Evolutionary conservation across 2,797 vertebrate genomes (phyloP).

Genomic region (Craterocephalus amniculus): DNA sequence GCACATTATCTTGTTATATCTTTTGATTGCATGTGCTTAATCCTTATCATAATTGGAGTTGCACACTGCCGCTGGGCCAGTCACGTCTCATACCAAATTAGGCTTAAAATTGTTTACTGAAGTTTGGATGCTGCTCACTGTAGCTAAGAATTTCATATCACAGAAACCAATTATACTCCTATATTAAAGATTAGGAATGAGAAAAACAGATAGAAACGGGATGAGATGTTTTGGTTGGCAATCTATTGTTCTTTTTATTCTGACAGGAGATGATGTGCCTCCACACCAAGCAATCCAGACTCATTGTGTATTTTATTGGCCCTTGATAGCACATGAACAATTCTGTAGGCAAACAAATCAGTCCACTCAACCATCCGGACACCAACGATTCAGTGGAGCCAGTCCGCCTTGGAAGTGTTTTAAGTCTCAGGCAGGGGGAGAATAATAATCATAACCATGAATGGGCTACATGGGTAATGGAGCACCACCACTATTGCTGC

Average conservation of each 20-base stretch:
- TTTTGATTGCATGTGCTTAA: slow-evolving; percentile 87
- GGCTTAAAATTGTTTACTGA: slow-evolving; percentile 86
- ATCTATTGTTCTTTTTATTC: slow-evolving; percentile 55
- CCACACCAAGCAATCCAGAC: slow-evolving; percentile 26
- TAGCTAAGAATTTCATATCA: slow-evolving; percentile 77
- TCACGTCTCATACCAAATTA: slow-evolving; percentile 86
- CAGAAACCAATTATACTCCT: slow-evolving; percentile 74
- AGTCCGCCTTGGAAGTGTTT: slow-evolving; percentile 60
- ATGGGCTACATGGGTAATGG: slow-evolving; percentile 75
- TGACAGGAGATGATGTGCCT: slow-evolving; percentile 50
- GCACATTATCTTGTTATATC: slow-evolving; percentile 88
- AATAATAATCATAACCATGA: slow-evolving; percentile 80
- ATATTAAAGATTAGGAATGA: slow-evolving; percentile 69
- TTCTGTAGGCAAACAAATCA: slow-evolving; percentile 62
- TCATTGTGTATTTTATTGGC: slow-evolving; percentile 49
- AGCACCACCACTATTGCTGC: slow-evolving; percentile 69
- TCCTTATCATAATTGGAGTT: slow-evolving; percentile 88
- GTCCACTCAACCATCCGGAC: slow-evolving; percentile 54
- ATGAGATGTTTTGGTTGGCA: slow-evolving; percentile 48
- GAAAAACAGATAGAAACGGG: slow-evolving; percentile 32
- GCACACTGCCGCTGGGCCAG: slow-evolving; percentile 84
- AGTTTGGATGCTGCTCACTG: slow-evolving; percentile 79
- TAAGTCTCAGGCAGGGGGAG: slow-evolving; percentile 73
- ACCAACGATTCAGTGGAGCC: slow-evolving; percentile 38
- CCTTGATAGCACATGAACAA: slow-evolving; percentile 45